Conservation (phyloP, 1,140 invertebrate species). For the silkworm (Bombyx mori) region ASM3026992v2 NC_085112.1:6990001-6990500, state of each 20-base stretch:
- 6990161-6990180: slow-evolving; percentile 46
- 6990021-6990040: slow-evolving; percentile 35
- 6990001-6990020: slow-evolving; percentile 44
- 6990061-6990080: slow-evolving; percentile 47
- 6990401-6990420: too few species aligned
- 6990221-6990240: not conserved
- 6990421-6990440: too few species aligned
- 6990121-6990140: slow-evolving; percentile 35
- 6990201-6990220: not conserved
- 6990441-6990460: too few species aligned
- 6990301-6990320: not conserved
- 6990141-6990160: slow-evolving; percentile 52
- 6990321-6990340: not conserved
- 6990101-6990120: slow-evolving; percentile 34
- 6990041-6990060: slow-evolving; percentile 24
- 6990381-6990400: too few species aligned
- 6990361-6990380: not conserved
- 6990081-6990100: slow-evolving; percentile 39
- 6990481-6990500: too few species aligned
- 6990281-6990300: not conserved
- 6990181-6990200: slow-evolving; percentile 33
- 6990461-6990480: too few species aligned
- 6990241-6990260: slow-evolving; percentile 3
- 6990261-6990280: not conserved
- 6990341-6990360: too few species aligned